These are phyloP conservation scores for Myrmecophaga tridactyla DNA, from an alignment of 2,113 vertebrate species.

Conservation along the genomic window DNA sequence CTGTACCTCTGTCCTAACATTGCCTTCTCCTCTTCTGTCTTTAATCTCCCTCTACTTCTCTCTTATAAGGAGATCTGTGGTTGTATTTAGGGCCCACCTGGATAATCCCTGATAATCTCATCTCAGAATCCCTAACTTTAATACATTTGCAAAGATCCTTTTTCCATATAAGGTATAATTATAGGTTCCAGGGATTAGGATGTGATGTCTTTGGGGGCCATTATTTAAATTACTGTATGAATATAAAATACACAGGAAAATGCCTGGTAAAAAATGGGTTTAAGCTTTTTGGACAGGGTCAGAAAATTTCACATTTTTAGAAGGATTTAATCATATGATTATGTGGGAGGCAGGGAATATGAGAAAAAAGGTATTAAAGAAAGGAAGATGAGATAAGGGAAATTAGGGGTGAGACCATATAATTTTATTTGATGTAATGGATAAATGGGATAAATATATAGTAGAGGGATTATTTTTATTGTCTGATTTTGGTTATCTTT, in stretches of 20 bases:
- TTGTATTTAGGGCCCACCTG: not conserved
- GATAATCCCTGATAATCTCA: not conserved
- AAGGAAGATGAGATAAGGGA: not conserved
- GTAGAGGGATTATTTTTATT: not conserved
- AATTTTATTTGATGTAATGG: not conserved
- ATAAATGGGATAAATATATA: not conserved
- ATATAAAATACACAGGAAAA: not conserved
- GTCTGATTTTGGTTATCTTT: constrained; percentile 18
- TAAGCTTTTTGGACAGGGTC: not conserved
- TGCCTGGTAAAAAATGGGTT: not conserved
- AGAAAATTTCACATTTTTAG: not conserved
- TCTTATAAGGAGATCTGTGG: not conserved
- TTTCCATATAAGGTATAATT: not conserved
- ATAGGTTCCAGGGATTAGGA: not conserved
- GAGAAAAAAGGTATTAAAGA: not conserved
- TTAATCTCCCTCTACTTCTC: not conserved
- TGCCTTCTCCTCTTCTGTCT: not conserved
- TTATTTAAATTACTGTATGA: not conserved
- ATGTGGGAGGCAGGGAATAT: not conserved
- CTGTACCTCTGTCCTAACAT: not conserved
- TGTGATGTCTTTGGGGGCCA: not conserved
- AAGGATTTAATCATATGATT: not conserved
- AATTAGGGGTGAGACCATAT: not conserved
- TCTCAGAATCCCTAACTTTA: not conserved
- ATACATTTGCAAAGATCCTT: not conserved